Percentiles rank a stretch among this genome's conserved stretches.
These are phyloP conservation scores for Carduelis carduelis DNA, from an alignment of 2,797 vertebrate species.

Conservation along the genomic window DNA sequence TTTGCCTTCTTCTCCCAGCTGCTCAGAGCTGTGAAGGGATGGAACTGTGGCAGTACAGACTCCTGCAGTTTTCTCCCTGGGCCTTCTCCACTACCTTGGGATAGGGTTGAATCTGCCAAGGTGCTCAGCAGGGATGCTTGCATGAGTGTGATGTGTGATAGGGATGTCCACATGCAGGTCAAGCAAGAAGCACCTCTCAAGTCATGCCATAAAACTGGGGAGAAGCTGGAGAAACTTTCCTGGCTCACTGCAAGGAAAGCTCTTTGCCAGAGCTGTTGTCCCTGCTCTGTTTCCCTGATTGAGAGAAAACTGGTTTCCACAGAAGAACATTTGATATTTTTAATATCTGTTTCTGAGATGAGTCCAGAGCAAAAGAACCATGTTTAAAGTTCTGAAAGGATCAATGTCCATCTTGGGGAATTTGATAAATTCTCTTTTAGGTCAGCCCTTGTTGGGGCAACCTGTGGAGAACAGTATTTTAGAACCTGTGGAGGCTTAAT, in stretches of 20 bases:
- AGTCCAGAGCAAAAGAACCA: neutral
- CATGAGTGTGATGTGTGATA: neutral
- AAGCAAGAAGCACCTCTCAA: neutral
- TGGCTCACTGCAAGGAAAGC: neutral
- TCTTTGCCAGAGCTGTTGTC: neutral
- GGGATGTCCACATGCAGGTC: neutral
- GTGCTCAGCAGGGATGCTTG: neutral
- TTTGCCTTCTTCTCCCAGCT: neutral
- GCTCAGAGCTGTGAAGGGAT: neutral
- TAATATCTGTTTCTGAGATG: neutral
- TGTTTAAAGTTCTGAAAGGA: neutral
- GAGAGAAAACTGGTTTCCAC: neutral
- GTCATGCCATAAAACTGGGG: neutral
- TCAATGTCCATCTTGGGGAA: neutral
- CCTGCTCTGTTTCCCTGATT: neutral
- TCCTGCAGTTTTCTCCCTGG: neutral
- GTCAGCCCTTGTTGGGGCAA: neutral
- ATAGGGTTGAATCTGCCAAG: neutral
- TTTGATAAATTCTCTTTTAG: neutral
- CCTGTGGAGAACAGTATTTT: neutral
- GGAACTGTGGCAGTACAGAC: neutral
- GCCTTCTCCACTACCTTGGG: neutral
- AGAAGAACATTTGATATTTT: neutral
- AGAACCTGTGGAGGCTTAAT: neutral
- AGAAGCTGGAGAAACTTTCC: neutral